Conservation (phyloP, 35 echinoderm and acorn worm genomes). For the Ptychodera flava region DNA sequence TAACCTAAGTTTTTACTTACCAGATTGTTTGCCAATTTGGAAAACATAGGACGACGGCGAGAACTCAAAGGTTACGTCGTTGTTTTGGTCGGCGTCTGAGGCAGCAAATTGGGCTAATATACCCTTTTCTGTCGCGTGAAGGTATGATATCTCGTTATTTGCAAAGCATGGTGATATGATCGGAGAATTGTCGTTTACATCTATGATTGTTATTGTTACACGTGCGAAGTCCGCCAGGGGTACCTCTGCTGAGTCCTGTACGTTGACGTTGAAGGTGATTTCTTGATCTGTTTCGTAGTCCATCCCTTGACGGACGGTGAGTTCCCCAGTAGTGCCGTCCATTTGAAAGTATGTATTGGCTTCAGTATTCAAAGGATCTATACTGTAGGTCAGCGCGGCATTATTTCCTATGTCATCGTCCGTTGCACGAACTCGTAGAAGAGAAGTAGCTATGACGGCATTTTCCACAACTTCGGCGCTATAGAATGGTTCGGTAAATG, state of each 20-base stretch:
- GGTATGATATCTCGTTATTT: neutral
- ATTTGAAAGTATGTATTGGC: constrained; percentile 60
- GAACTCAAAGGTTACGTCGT: neutral
- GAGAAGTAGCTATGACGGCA: constrained; percentile 12
- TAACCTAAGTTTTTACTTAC: too few species aligned
- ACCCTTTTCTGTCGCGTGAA: neutral
- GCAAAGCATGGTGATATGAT: neutral
- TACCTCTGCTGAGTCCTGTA: constrained; percentile 52
- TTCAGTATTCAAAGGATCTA: constrained; percentile 59
- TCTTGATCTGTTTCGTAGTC: constrained; percentile 58
- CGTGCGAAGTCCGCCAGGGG: constrained; percentile 61
- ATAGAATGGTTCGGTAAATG: constrained; percentile 42
- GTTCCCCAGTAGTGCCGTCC: constrained; percentile 50
- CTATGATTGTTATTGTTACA: constrained; percentile 57
- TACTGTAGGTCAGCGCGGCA: constrained; percentile 68
- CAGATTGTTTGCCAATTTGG: neutral
- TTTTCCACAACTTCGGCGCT: constrained; percentile 35
- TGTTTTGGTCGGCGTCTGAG: neutral
- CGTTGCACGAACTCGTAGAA: constrained; percentile 53
- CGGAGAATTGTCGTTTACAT: constrained; percentile 88
- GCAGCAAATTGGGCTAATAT: neutral
- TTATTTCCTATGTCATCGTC: constrained; percentile 81
- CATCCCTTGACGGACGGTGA: constrained; percentile 45
- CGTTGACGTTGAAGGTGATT: constrained; percentile 58
- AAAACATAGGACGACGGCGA: neutral